Evolutionary conservation across 2,797 vertebrate species (phyloP), one percentile per base, ranked within the genome.

Genomic region (Myripristis jacobus): DNA sequence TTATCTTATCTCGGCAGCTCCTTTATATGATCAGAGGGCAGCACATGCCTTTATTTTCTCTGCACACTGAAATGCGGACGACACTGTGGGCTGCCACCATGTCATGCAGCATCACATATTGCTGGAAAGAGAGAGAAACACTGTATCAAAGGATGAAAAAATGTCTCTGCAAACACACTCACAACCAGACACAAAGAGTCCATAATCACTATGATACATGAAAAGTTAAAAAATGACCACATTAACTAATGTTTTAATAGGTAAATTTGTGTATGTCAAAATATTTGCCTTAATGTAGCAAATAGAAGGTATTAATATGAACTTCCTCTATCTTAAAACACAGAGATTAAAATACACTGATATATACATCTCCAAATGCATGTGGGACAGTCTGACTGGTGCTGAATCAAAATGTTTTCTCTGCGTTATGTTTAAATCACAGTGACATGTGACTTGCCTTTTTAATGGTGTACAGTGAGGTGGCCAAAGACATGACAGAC

Each of bases 381-480:
- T 44, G 12, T 1, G 12, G 12, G 3, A 44, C 18, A 15, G 15
- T 1, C 16, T 4, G 44, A 46, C 44, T 19, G 44, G 7, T n/a
- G 16, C 41, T 44, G 41, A 44, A 44, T 44, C 41, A 44, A 6
- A 11, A 4, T 15, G 41, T 6, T 46, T n/a, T 46, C 18, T 46
- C 16, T 16, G 7, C 4, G 8, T 1, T 8, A n/a, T 4, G 13
- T 25, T 16, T 52, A 53, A 53, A 18, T 53, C 8, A 53, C 29
- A 31, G 29, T 31, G 5, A 43, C 2, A 15, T 0, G 27, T 22
- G 43, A 65, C 88, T 93, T 89, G 97, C 98, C 96, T 98, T 98
- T 91, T 95, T 97, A 89, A 99, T 94, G 67, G 96, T 96, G 84
- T 97, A 98, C 53, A 98, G 91, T n/a, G 97, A 98, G 92, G 96